Conservation (phyloP, 2,888 invertebrate species). For the Anoplius nigerrimus region DNA sequence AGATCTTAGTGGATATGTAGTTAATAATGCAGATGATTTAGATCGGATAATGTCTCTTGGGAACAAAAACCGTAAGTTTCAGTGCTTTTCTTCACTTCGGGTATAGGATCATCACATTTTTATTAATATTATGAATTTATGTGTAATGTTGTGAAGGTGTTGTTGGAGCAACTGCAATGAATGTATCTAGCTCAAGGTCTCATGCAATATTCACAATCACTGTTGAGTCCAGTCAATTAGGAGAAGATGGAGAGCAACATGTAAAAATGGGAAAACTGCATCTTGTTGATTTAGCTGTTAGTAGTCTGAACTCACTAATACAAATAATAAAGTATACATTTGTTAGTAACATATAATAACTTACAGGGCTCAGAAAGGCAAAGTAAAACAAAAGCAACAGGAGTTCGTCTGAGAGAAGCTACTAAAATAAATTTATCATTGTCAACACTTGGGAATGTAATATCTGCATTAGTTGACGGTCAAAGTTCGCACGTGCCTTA, state of each 20-base stretch:
- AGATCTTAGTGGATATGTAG: conserved; percentile 97
- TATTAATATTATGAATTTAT: conserved; percentile 55
- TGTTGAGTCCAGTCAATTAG: conserved; percentile 94
- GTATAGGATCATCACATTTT: too few relatives aligned
- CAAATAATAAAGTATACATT: conserved; percentile 14
- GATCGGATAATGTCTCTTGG: conserved; percentile 97
- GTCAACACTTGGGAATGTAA: conserved; percentile 98
- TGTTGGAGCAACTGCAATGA: conserved; percentile 97
- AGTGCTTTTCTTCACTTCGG: background rate
- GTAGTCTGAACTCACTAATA: conserved; percentile 61
- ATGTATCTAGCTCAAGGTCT: conserved; percentile 95
- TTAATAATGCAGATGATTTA: conserved; percentile 96
- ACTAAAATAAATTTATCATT: conserved; percentile 98
- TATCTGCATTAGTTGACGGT: conserved; percentile 97
- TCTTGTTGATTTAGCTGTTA: conserved; percentile 96
- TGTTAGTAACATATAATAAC: conserved; percentile 5
- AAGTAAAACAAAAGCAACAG: conserved; percentile 96
- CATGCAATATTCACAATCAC: conserved; percentile 99
- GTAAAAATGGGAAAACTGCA: conserved; percentile 97
- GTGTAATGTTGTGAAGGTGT: conserved; percentile 75
- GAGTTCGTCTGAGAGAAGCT: conserved; percentile 95
- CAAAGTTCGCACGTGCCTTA: conserved; percentile 98
- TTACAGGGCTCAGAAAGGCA: conserved; percentile 95
- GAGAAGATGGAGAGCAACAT: conserved; percentile 88
- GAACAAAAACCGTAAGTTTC: conserved; percentile 90